Conservation (phyloP, 2,888 invertebrate species). For the Germaria angustata region DNA sequence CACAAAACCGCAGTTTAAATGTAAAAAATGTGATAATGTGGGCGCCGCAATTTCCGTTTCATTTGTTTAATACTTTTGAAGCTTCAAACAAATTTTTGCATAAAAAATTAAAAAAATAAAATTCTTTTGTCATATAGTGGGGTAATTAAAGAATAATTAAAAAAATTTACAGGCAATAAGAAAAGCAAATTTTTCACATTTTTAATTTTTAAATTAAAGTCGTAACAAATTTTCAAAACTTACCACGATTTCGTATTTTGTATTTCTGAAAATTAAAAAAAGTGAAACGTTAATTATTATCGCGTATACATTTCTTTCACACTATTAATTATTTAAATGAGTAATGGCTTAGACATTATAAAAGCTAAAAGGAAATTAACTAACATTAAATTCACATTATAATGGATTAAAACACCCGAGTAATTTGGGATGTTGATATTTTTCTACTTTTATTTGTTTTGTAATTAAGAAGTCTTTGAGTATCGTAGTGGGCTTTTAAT, state of each 20-base stretch:
- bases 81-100: neutral
- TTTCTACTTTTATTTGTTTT: slow-evolving; percentile 8
- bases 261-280: slow-evolving; percentile 39
- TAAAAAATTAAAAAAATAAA: neutral
- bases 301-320: neutral
- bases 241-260: slow-evolving; percentile 36
- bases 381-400: slow-evolving; percentile 58
- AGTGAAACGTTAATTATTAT: neutral
- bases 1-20: slow-evolving; percentile 51
- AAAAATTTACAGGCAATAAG: neutral
- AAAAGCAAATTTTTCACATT: neutral
- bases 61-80: slow-evolving; percentile 1
- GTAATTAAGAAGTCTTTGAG: slow-evolving; percentile 32
- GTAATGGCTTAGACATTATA: neutral
- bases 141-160: neutral
- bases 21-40: slow-evolving; percentile 37
- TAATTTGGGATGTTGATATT: slow-evolving; percentile 54
- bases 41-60: slow-evolving; percentile 65
- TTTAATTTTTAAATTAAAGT: no score
- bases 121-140: slow-evolving; percentile 19
- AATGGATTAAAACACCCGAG: neutral
- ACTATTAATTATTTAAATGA: slow-evolving; percentile 16
- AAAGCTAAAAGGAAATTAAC: slow-evolving; percentile 24
- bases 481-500: slow-evolving; percentile 33
- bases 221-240: slow-evolving; percentile 2